phyloP scores from a whole-genome alignment of 35 echinoderm and acorn worm species.

The Amphiura filiformis region DNA sequence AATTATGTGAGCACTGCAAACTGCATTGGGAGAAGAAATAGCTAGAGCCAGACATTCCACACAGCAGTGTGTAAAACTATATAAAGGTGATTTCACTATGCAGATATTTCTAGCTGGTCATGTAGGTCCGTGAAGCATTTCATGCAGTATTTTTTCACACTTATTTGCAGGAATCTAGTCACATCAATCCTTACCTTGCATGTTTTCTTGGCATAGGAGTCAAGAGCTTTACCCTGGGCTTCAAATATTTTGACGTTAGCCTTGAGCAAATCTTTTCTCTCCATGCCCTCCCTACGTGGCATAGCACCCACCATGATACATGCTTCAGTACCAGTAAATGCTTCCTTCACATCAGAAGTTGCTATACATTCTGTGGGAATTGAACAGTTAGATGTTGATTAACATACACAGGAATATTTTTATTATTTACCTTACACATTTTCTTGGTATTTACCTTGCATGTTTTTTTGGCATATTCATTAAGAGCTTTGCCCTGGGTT shows the following conservation, averaged over 20 bases:
- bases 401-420: too few relatives aligned
- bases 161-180: too few relatives aligned
- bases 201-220: conserved; percentile 86
- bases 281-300: conserved; percentile 92
- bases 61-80: too few relatives aligned
- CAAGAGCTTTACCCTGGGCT: conserved; percentile 78
- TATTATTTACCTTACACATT: too few relatives aligned
- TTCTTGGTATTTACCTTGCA: conserved; percentile 59
- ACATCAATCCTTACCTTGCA: conserved; percentile 73
- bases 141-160: too few relatives aligned
- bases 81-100: too few relatives aligned
- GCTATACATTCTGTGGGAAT: conserved; percentile 60
- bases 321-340: conserved; percentile 69
- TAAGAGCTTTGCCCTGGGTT: conserved; percentile 81
- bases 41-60: too few relatives aligned
- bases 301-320: conserved; percentile 93
- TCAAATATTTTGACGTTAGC: conserved; percentile 95
- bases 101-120: too few relatives aligned
- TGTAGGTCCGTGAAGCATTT: too few relatives aligned
- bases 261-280: conserved; percentile 86
- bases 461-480: conserved; percentile 86
- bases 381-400: too few relatives aligned
- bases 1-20: too few relatives aligned
- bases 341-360: conserved; percentile 64
- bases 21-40: too few relatives aligned